Evolutionary conservation across 2,888 invertebrate genomes (phyloP), one percentile per base, ranked within the genome.

Genomic region (Lottia gigantea): DNA sequence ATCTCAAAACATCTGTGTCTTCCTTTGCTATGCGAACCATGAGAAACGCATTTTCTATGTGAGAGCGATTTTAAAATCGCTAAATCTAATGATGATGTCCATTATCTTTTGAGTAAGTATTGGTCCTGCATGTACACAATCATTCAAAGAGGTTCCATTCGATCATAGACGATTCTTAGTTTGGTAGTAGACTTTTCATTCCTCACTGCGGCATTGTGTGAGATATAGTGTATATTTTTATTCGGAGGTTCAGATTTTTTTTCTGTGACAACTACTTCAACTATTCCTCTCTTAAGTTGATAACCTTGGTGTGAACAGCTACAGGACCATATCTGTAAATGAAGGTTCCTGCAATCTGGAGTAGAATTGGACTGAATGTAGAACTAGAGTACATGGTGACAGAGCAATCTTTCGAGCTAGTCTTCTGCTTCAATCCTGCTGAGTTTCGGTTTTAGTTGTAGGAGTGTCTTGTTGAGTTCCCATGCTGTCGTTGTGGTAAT

Each of bases 21-120:
- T 49, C 12, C 49, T 49, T 49, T n/a, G n/a, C n/a, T n/a, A n/a
- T 55, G n/a, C 55, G 55, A 6, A 55, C 55, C 55, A 55, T 55
- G n/a, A 55, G 55, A 55, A 55, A 55, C 2, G 55, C 55, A n/a
- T 55, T 55, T 55, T 55, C 55, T 55, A 55, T 55, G 55, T 55
- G 7, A 55, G 55, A 55, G 55, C 55, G n/a, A 55, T 11, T 55
- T 12, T n/a, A 19, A 8, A 55, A 23, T 7, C 8, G n/a, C 55
- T n/a, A n/a, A 55, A 55, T 23, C 55, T n/a, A 19, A 55, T 55
- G 19, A 55, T 55, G 55, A 55, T 55, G 19, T 55, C 55, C 55
- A 55, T 55, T 19, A 55, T 55, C 55, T 19, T 55, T 14, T 55
- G 55, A 16, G 55, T 55, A n/a, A 55, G 19, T 55, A 23, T n/a